phyloP scores from a whole-genome alignment of 2,888 invertebrate genomes.

The Cryptocephalus moraei region DNA sequence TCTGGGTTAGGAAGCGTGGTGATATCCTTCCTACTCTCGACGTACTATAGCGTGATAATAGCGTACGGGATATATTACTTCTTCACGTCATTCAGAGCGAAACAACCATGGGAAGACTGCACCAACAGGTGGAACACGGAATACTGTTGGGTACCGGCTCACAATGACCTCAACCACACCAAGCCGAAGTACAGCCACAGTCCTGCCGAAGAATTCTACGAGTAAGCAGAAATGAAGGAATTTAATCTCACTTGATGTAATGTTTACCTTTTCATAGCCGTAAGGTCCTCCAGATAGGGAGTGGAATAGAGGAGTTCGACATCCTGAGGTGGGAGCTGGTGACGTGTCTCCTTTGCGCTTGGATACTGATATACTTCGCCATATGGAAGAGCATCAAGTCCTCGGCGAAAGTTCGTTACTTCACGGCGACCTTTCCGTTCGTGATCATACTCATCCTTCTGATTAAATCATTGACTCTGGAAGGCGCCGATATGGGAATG shows the following conservation, averaged over 20 bases:
- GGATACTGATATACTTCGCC: constrained; percentile 92
- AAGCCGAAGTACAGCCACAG: constrained; percentile 66
- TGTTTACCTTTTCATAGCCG: constrained; percentile 48
- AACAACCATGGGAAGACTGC: constrained; percentile 86
- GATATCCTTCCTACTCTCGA: constrained; percentile 89
- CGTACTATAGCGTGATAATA: constrained; percentile 92
- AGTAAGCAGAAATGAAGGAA: constrained; percentile 47
- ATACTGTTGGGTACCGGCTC: constrained; percentile 69
- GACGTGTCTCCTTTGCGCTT: constrained; percentile 80
- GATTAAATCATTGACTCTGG: constrained; percentile 78
- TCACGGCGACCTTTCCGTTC: constrained; percentile 89
- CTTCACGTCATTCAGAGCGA: constrained; percentile 78
- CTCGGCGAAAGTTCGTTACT: constrained; percentile 84
- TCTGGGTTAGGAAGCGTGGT: constrained; percentile 89
- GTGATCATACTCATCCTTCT: constrained; percentile 77
- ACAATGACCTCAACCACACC: constrained; percentile 45
- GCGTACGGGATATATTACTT: constrained; percentile 91
- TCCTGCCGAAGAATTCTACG: constrained; percentile 86
- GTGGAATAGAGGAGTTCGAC: constrained; percentile 74
- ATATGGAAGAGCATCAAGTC: constrained; percentile 94
- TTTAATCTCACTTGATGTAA: background rate
- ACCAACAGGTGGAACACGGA: constrained; percentile 77
- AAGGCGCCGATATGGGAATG: constrained; percentile 78
- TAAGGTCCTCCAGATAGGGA: constrained; percentile 75
- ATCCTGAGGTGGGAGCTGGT: constrained; percentile 80